phyloP scores from a whole-genome alignment of 2,797 vertebrate species.

The Salarias fasciatus region DNA sequence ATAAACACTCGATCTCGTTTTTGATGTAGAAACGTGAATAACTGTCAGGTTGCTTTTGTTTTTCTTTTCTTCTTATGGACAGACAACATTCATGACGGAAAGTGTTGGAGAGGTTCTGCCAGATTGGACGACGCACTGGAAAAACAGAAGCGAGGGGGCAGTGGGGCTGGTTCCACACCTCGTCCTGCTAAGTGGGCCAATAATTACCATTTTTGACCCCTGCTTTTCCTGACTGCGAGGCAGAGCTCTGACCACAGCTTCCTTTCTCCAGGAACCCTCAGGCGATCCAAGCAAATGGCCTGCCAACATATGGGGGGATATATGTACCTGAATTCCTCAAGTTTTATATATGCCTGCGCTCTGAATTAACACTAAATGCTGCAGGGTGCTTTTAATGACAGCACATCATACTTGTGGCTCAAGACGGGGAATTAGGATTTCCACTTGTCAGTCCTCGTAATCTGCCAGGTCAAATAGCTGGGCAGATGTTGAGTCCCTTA shows the following conservation, averaged over 20 bases:
- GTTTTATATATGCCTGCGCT: constrained; percentile 29
- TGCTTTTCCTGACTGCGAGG: constrained; percentile 54
- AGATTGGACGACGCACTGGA: constrained; percentile 52
- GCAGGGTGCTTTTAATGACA: constrained; percentile 10
- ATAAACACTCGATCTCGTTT: constrained; percentile 42
- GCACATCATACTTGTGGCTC: constrained; percentile 30
- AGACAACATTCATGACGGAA: constrained; percentile 29
- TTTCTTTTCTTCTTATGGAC: constrained; percentile 28
- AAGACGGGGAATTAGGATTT: constrained; percentile 39
- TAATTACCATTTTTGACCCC: constrained; percentile 72
- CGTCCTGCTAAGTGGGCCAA: constrained; percentile 56
- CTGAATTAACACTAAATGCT: constrained; percentile 35
- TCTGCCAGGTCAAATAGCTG: constrained; percentile 40
- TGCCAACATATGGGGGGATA: constrained; percentile 57
- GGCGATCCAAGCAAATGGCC: constrained; percentile 53
- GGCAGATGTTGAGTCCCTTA: constrained; percentile 28
- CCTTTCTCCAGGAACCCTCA: constrained; percentile 51
- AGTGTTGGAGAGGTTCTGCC: constrained; percentile 16
- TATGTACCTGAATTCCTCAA: constrained; percentile 36
- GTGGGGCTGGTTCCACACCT: constrained; percentile 41
- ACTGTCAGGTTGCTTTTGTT: constrained; percentile 8
- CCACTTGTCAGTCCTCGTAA: constrained; percentile 56
- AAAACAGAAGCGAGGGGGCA: constrained; percentile 26
- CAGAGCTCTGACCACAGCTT: constrained; percentile 38
- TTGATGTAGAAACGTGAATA: constrained; percentile 35